Percentiles rank a stretch among this genome's conserved stretches.
Evolutionary conservation across 1,140 invertebrate species (phyloP).

Genomic region (Marisa cornuarietis): DNA sequence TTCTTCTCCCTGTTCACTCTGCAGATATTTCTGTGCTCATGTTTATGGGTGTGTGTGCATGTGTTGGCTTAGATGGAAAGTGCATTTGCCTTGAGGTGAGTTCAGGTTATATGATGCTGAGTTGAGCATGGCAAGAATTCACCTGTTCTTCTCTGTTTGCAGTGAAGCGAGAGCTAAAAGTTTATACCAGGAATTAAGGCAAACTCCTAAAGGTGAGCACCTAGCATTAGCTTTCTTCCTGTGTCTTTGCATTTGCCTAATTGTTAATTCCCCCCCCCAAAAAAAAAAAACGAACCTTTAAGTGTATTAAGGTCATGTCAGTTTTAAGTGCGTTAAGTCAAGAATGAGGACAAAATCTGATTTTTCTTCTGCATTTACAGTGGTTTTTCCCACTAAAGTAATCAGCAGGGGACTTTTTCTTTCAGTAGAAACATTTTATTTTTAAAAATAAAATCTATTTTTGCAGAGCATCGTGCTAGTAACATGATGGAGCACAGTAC

Average conservation of each 20-base stretch:
- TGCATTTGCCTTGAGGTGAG: too few species aligned
- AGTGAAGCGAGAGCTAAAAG: conserved; percentile 43
- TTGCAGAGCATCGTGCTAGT: conserved; percentile 24
- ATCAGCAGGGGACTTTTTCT: too few species aligned
- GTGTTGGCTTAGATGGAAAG: too few species aligned
- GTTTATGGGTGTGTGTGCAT: too few species aligned
- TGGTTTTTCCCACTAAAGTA: background rate
- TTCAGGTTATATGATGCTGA: too few species aligned
- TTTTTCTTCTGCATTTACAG: background rate
- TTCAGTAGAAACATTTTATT: too few species aligned
- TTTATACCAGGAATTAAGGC: conserved; percentile 44
- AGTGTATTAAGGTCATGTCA: background rate
- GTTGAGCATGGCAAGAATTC: background rate
- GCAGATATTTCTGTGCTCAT: too few species aligned
- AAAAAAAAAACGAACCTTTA: too few species aligned
- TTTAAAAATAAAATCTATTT: background rate
- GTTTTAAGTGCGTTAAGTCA: background rate
- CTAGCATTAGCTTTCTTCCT: background rate
- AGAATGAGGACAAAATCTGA: background rate
- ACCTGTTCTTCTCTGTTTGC: conserved; percentile 19
- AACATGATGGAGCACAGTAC: conserved; percentile 28
- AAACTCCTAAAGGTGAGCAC: conserved; percentile 37
- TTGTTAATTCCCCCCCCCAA: too few species aligned
- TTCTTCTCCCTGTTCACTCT: too few species aligned
- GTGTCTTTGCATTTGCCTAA: too few species aligned